phyloP scores from a whole-genome alignment of 2,888 invertebrate species.

The Synanthedon formicaeformis region DNA sequence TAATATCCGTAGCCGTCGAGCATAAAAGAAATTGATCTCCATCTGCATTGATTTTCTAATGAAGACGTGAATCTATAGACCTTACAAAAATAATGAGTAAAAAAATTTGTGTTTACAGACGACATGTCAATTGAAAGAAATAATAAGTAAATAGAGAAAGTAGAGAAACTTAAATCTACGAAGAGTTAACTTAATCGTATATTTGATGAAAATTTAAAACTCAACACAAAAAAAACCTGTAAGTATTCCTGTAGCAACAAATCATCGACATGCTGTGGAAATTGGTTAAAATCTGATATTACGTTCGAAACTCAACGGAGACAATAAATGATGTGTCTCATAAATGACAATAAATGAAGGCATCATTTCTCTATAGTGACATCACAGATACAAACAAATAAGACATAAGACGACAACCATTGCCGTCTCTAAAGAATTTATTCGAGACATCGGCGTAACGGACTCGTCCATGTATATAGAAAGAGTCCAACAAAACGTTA shows the following conservation, averaged over 20 bases:
- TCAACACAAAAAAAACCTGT: too few relatives aligned
- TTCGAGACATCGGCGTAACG: neutral
- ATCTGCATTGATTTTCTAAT: too few relatives aligned
- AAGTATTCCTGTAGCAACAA: constrained; percentile 4
- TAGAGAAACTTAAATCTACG: too few relatives aligned
- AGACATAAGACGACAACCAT: neutral
- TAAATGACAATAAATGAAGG: constrained; percentile 23
- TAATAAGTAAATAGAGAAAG: too few relatives aligned
- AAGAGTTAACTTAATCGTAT: too few relatives aligned
- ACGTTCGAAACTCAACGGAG: constrained; percentile 20
- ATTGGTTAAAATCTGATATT: constrained; percentile 17
- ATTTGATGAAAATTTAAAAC: too few relatives aligned
- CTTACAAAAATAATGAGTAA: neutral
- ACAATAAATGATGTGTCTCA: constrained; percentile 23
- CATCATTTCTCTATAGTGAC: neutral
- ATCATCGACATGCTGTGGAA: constrained; percentile 12
- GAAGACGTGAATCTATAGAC: neutral
- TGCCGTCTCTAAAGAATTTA: neutral
- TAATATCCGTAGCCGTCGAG: too few relatives aligned
- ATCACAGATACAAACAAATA: neutral
- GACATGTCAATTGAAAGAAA: too few relatives aligned
- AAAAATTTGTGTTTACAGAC: neutral
- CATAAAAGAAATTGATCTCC: too few relatives aligned
- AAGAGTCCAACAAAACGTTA: neutral
- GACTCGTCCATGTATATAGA: neutral